These are phyloP conservation scores for Orius laevigatus DNA, from an alignment of 1,140 invertebrate species.

Conservation along the genomic window DNA sequence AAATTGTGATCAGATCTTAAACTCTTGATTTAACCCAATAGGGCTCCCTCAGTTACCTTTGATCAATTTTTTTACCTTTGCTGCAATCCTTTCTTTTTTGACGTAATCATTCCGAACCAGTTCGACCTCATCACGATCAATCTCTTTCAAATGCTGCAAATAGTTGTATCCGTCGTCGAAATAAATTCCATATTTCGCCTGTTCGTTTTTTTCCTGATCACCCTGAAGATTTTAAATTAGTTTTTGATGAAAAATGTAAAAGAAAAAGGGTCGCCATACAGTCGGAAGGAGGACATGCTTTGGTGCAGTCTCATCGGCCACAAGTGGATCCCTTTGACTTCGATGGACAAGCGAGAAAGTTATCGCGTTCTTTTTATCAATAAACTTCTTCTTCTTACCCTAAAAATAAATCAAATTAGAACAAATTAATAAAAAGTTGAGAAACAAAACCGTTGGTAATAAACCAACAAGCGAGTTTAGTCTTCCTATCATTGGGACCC, in stretches of 20 bases:
- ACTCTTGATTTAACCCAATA: no score
- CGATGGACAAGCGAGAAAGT: slow-evolving; percentile 84
- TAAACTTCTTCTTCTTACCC: slow-evolving; percentile 73
- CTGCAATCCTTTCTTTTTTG: neutral
- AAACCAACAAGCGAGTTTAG: no score
- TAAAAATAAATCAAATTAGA: slow-evolving; percentile 26
- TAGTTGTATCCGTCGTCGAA: slow-evolving; percentile 96
- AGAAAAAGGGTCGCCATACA: slow-evolving; percentile 13
- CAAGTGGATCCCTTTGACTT: slow-evolving; percentile 80
- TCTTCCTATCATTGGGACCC: no score
- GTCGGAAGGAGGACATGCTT: slow-evolving; percentile 51
- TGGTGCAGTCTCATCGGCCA: slow-evolving; percentile 73
- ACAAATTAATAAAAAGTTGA: neutral
- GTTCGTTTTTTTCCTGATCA: slow-evolving; percentile 45
- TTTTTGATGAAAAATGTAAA: slow-evolving; percentile 13
- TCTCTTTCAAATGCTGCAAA: slow-evolving; percentile 73
- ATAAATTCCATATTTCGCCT: slow-evolving; percentile 82
- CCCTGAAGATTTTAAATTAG: neutral
- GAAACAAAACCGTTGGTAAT: no score
- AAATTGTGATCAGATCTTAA: no score
- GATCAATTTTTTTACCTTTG: neutral
- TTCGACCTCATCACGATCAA: neutral
- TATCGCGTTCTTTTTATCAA: slow-evolving; percentile 79
- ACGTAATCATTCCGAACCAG: no score
- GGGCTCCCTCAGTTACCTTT: no score